These are phyloP conservation scores for Suncus etruscus DNA, from an alignment of 2,113 vertebrate species.

Conservation along the genomic window DNA sequence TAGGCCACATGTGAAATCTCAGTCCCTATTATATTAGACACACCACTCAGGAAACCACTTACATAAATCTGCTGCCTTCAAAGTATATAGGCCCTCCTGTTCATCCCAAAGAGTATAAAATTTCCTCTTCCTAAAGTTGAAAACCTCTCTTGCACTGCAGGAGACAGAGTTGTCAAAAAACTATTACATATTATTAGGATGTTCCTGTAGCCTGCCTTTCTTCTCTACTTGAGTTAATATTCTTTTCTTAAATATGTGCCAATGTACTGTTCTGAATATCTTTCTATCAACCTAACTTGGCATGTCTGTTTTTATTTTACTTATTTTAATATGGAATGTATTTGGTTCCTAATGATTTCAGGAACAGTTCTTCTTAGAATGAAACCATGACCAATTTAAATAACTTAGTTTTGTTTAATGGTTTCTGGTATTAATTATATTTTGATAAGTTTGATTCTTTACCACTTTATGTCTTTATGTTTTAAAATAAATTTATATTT, in stretches of 20 bases:
- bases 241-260: not conserved
- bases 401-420: constrained; percentile 36
- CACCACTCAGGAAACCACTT: not conserved
- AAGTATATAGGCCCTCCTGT: not conserved
- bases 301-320: constrained; percentile 20
- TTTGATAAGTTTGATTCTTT: constrained; percentile 61
- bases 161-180: constrained; percentile 52
- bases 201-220: not conserved
- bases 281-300: constrained; percentile 26
- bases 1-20: constrained; percentile 60
- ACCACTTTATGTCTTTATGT: constrained; percentile 55
- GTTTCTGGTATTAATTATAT: constrained; percentile 31
- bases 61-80: constrained; percentile 45
- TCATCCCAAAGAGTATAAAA: constrained; percentile 42
- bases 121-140: constrained; percentile 38
- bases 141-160: constrained; percentile 12
- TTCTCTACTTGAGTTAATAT: constrained; percentile 30
- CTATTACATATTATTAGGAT: constrained; percentile 6
- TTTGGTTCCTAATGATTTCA: not conserved
- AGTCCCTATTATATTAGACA: constrained; percentile 29
- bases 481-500: constrained; percentile 29
- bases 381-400: constrained; percentile 4
- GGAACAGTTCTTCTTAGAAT: not conserved
- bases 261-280: constrained; percentile 38
- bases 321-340: constrained; percentile 30